phyloP scores from a whole-genome alignment of 2,888 invertebrate genomes.

The Hirtodrosophila alboralis region DNA sequence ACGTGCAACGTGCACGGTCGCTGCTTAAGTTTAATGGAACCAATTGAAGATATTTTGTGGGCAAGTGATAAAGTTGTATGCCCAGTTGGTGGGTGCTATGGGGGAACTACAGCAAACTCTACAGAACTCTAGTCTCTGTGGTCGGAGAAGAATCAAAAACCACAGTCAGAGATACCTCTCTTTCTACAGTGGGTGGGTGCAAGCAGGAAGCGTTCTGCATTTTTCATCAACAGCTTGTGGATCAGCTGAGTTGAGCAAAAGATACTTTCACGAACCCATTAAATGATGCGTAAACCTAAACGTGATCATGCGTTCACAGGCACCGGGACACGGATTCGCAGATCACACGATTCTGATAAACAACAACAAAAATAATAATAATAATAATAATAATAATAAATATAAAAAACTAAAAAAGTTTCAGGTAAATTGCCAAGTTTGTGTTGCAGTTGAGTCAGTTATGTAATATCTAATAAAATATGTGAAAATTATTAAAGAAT shows the following conservation, averaged over 20 bases:
- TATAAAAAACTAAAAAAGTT: slow-evolving; percentile 12
- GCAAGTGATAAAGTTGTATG: slow-evolving; percentile 81
- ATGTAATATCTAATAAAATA: slow-evolving; percentile 30
- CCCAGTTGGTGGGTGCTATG: slow-evolving; percentile 62
- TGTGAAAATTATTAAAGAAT: slow-evolving; percentile 65
- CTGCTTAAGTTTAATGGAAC: slow-evolving; percentile 80
- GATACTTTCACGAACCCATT: slow-evolving; percentile 66
- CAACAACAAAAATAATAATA: slow-evolving; percentile 24
- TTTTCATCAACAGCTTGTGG: slow-evolving; percentile 62
- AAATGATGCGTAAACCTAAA: slow-evolving; percentile 72
- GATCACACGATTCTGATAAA: slow-evolving; percentile 71
- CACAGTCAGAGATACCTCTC: not conserved
- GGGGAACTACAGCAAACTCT: too few relatives aligned
- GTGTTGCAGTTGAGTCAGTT: slow-evolving; percentile 9
- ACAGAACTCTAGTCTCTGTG: too few relatives aligned
- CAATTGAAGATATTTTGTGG: slow-evolving; percentile 81
- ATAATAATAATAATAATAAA: not conserved
- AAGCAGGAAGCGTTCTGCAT: slow-evolving; percentile 42
- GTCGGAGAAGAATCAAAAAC: too few relatives aligned
- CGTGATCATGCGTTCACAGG: slow-evolving; percentile 72
- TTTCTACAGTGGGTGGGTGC: slow-evolving; percentile 24
- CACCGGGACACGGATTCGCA: slow-evolving; percentile 12
- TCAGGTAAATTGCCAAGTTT: slow-evolving; percentile 34
- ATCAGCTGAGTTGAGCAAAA: slow-evolving; percentile 26
- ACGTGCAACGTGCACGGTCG: slow-evolving; percentile 61